These are phyloP conservation scores for Ficedula albicollis DNA, from an alignment of 2,797 vertebrate genomes.

Conservation along the genomic window DNA sequence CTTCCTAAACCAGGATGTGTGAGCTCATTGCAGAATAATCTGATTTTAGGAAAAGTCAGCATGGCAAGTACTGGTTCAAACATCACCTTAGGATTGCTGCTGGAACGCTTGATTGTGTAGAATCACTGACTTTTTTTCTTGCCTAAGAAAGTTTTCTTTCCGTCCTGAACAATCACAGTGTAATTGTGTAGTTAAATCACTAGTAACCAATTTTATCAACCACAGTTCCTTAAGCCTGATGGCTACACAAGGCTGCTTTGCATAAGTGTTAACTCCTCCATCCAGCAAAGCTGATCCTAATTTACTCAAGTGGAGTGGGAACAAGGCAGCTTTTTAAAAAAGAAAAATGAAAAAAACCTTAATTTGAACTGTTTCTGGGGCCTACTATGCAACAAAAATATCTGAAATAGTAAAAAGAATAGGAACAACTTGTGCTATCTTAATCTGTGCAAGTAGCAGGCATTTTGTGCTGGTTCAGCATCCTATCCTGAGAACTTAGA, in stretches of 20 bases:
- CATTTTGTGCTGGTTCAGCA: not conserved
- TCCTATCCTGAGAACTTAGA: not conserved
- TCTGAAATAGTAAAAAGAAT: not conserved
- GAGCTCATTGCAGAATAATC: not conserved
- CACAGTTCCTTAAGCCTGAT: not conserved
- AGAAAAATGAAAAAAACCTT: not conserved
- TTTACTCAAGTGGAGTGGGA: not conserved
- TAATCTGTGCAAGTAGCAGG: not conserved
- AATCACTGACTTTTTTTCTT: not conserved
- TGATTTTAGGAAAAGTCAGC: not conserved
- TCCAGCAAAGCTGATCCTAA: not conserved
- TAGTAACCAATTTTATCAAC: not conserved
- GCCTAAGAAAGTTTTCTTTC: not conserved
- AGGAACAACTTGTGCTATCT: not conserved
- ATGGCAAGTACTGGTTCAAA: not conserved
- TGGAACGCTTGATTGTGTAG: not conserved
- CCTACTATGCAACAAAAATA: not conserved
- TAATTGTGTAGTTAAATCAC: not conserved
- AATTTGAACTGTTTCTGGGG: not conserved
- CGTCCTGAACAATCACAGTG: not conserved
- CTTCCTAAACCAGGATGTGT: not conserved
- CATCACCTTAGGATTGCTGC: not conserved
- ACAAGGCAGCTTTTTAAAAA: not conserved
- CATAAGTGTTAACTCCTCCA: not conserved
- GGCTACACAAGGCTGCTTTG: not conserved